These are phyloP conservation scores for Knipowitschia caucasica DNA, from an alignment of 2,797 vertebrate genomes.

Conservation along the genomic window DNA sequence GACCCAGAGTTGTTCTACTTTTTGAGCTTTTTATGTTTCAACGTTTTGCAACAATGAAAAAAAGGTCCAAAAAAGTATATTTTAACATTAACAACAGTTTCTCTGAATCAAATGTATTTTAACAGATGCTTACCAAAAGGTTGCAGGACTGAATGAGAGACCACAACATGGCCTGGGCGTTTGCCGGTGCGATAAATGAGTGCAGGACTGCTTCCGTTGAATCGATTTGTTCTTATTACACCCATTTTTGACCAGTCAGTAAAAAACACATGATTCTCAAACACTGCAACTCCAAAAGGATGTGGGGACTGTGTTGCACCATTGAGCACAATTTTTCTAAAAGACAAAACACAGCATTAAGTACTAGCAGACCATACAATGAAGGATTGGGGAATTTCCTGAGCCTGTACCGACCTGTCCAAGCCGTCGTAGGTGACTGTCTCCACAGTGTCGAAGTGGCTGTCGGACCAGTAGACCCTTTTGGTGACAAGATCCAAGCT, in stretches of 20 bases:
- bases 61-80: too few relatives aligned
- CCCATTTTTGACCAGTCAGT: conserved; percentile 79
- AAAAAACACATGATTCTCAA: conserved; percentile 77
- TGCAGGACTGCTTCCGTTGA: conserved; percentile 63
- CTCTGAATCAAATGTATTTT: too few relatives aligned
- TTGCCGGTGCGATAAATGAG: conserved; percentile 65
- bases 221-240: conserved; percentile 70
- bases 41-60: too few relatives aligned
- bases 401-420: conserved; percentile 61
- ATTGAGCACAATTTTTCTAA: conserved; percentile 71
- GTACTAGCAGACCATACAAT: neutral
- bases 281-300: conserved; percentile 72
- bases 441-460: conserved; percentile 76
- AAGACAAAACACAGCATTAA: neutral
- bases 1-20: too few relatives aligned
- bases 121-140: conserved; percentile 65
- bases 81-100: neutral
- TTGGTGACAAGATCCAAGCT: conserved; percentile 68
- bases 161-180: conserved; percentile 64
- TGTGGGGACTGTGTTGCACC: conserved; percentile 67
- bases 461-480: conserved; percentile 78
- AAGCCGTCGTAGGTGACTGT: conserved; percentile 73
- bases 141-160: conserved; percentile 65
- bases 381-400: neutral
- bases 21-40: too few relatives aligned